phyloP scores from a whole-genome alignment of 2,113 vertebrate genomes.

The Pseudopipra pipra region DNA sequence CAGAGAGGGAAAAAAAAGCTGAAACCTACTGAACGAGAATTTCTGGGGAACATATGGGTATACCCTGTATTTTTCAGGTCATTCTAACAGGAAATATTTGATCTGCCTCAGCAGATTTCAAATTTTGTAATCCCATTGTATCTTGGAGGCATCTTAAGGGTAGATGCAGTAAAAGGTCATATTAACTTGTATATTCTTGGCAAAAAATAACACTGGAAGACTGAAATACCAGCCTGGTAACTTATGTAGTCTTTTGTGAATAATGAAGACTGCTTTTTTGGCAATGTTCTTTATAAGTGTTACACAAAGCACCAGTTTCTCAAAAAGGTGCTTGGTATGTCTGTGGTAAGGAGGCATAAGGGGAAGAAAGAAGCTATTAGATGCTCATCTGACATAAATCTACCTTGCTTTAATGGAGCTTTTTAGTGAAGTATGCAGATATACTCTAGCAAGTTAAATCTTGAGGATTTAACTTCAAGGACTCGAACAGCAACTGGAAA shows the following conservation, averaged over 20 bases:
- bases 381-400: background rate
- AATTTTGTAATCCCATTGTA: background rate
- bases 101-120: background rate
- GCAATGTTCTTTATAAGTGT: background rate
- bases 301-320: background rate
- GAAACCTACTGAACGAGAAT: background rate
- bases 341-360: background rate
- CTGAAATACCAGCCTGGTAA: background rate
- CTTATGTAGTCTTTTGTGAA: background rate
- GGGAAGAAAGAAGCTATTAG: background rate
- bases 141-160: background rate
- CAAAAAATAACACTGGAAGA: background rate
- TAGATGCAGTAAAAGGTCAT: background rate
- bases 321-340: background rate
- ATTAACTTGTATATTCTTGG: background rate
- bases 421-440: background rate
- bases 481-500: background rate
- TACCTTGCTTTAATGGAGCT: background rate
- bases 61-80: background rate
- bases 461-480: background rate
- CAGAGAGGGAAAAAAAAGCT: background rate
- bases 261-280: background rate
- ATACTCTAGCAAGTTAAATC: background rate
- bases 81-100: background rate
- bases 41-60: background rate